phyloP scores from a whole-genome alignment of 2,113 vertebrate genomes.

The Actenoides lindsayi region DNA sequence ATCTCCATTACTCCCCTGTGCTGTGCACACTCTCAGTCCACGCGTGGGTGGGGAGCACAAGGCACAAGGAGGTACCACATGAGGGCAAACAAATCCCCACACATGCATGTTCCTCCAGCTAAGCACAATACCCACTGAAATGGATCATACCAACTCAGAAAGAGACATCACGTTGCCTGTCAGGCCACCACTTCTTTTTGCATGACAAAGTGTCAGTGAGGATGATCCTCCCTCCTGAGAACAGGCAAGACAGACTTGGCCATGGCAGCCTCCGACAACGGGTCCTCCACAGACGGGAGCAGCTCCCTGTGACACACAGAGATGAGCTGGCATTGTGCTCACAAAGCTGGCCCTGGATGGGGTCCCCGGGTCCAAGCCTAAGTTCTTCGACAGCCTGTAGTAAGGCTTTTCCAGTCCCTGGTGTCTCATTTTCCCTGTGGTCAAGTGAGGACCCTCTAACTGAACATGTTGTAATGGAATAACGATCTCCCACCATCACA shows the following conservation, averaged over 20 bases:
- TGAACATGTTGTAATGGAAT: rapidly evolving
- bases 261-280: rapidly evolving
- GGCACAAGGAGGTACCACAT: rapidly evolving
- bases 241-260: too few relatives aligned
- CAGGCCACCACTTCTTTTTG: background rate
- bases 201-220: rapidly evolving
- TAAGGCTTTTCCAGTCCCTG: background rate
- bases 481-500: background rate
- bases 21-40: rapidly evolving
- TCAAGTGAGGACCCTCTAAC: background rate
- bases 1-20: rapidly evolving
- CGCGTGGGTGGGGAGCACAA: rapidly evolving
- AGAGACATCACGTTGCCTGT: background rate
- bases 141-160: background rate
- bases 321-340: rapidly evolving
- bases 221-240: background rate
- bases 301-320: background rate
- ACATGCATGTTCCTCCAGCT: rapidly evolving
- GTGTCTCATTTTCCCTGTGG: background rate
- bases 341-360: rapidly evolving
- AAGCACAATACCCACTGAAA: background rate
- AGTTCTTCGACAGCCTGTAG: background rate
- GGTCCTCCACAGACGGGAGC: rapidly evolving
- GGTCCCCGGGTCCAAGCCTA: background rate
- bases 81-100: background rate